Percentiles rank a stretch among this genome's conserved stretches.
Conservation (phyloP, 2,113 vertebrate species). For the Ovis canadensis region DNA sequence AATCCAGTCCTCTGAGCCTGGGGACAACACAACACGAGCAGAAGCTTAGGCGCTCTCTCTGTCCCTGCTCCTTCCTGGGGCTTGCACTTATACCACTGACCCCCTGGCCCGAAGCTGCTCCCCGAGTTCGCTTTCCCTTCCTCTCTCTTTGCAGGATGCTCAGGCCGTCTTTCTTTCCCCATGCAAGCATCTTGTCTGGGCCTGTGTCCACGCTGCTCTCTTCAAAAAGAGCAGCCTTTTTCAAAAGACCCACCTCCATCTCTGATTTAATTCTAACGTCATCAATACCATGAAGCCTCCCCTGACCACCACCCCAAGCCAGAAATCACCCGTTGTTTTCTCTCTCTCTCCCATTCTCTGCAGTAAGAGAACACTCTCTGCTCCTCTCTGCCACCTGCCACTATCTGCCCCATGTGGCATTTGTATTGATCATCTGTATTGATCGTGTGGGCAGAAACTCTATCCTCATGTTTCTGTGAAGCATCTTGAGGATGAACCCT, state of each 20-base stretch:
- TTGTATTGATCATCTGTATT: neutral
- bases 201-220: neutral
- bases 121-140: neutral
- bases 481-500: neutral
- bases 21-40: neutral
- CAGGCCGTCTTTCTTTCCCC: neutral
- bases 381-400: neutral
- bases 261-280: neutral
- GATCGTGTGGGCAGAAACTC: neutral
- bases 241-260: neutral
- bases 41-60: neutral
- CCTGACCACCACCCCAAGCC: neutral
- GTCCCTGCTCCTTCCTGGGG: neutral
- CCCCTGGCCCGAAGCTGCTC: neutral
- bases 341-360: neutral
- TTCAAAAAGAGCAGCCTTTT: neutral
- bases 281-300: neutral
- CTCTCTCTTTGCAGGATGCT: rapidly evolving
- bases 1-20: neutral
- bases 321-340: neutral
- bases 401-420: neutral
- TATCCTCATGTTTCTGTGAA: neutral
- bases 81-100: neutral
- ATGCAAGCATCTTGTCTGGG: neutral
- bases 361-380: neutral